A percentile compares a stretch with the other conserved stretches of the same genome.
phyloP scores from a whole-genome alignment of 2,113 vertebrate species.

The Butorides virescens region DNA sequence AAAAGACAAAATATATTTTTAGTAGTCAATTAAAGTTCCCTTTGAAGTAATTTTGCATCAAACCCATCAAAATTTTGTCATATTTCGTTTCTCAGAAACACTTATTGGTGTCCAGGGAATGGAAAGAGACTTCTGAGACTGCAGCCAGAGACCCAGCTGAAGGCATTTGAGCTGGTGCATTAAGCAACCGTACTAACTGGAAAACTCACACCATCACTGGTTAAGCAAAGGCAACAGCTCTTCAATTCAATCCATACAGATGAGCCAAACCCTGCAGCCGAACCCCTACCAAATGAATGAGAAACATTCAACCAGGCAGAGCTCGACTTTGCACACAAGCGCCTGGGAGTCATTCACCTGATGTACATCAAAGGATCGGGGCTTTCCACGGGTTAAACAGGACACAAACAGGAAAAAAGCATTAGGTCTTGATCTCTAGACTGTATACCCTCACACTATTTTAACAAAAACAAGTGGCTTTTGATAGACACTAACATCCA shows the following conservation, averaged over 20 bases:
- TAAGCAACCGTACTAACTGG: neutral
- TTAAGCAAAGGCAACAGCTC: neutral
- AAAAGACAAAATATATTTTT: neutral
- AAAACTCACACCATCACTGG: neutral
- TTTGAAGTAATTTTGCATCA: neutral
- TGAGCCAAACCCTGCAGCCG: neutral
- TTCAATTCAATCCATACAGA: neutral
- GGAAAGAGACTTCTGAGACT: neutral
- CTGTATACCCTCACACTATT: neutral
- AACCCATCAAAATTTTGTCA: accelerated
- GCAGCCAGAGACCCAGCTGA: neutral
- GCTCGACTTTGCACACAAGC: neutral
- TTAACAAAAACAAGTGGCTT: neutral
- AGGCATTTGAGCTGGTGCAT: neutral
- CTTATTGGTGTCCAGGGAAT: neutral
- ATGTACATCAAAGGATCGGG: neutral
- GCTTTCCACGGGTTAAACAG: neutral
- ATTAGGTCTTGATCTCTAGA: neutral
- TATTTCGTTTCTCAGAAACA: neutral
- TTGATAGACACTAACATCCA: neutral
- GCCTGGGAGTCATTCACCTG: neutral
- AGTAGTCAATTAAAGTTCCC: neutral
- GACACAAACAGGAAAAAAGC: neutral
- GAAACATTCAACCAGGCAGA: neutral
- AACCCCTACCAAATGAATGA: neutral